Evolutionary conservation across 30 jellyfish, hydroid and myxozoan species (phyloP), one percentile per base, ranked within the genome.

Genomic region (Hydractinia echinata): DNA sequence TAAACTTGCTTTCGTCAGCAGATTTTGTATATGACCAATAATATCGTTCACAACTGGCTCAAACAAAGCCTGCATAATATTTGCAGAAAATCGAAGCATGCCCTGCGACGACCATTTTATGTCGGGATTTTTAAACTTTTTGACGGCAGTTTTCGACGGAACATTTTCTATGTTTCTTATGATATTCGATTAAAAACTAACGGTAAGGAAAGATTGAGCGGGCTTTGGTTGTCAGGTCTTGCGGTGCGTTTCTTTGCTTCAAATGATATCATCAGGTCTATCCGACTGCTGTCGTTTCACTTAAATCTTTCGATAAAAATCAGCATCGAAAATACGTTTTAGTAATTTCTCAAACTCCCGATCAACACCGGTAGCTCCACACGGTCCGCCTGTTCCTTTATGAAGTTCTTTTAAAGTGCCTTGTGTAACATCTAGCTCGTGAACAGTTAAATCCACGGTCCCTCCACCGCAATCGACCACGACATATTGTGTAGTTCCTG

Each of bases 401-500:
- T 94, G 96, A 7, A 94, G 95, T 79, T 94, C 99, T 79, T 88
- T 94, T 76, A 94, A 72, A 8, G 90, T 87, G 10, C 97, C 96
- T 72, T 73, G 91, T 53, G 79, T 73, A 30, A 88, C 97, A 49
- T 94, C 99, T 13, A 94, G 86, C 79, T 94, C 99, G 76, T 94
- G 99, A 4, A 94, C 97, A 14, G 99, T 88, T 67, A 94, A 54
- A 77, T 94, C 99, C 5, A 94, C 99, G 5, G 99, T 94, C 9
- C 99, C 99, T 67, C 99, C 99, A 53, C 99, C 99, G 62, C 99
- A 94, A 76, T 94, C 99, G 44, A 94, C 97, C 15, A 94, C 99
- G 30, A 94, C 79, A 69, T 94, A 94, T 66, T 94, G 96, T 19
- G 95, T 88, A 10, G 84, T 94, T 39, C 95, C 99, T 93, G 64